Percentiles rank a stretch among this genome's conserved stretches.
phyloP scores from a whole-genome alignment of 2,113 vertebrate genomes.

The Cricetomys ansorgei region DNA sequence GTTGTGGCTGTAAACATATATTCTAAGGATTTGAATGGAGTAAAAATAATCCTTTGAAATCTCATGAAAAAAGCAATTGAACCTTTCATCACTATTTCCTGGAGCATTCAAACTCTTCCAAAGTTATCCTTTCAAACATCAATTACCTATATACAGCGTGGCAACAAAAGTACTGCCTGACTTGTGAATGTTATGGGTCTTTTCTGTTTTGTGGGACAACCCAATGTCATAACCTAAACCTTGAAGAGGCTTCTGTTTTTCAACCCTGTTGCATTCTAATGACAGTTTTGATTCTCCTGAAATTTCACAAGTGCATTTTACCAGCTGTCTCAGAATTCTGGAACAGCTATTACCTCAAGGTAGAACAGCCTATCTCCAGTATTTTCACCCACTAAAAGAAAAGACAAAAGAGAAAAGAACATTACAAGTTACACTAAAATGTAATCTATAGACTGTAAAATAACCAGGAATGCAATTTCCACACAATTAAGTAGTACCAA shows the following conservation, averaged over 20 bases:
- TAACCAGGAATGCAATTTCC: conserved; percentile 67
- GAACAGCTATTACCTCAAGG: conserved; percentile 55
- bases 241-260: conserved; percentile 17
- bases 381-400: conserved; percentile 32
- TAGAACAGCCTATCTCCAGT: conserved; percentile 45
- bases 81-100: conserved; percentile 23
- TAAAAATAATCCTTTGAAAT: background rate
- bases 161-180: background rate
- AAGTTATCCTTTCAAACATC: conserved; percentile 4
- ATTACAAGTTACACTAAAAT: conserved; percentile 66
- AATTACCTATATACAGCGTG: background rate
- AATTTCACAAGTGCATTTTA: conserved; percentile 57
- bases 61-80: background rate
- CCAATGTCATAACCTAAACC: background rate
- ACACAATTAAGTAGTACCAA: conserved; percentile 71
- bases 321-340: conserved; percentile 67
- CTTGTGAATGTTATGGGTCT: background rate
- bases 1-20: background rate
- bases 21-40: background rate
- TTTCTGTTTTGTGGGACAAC: conserved; percentile 25
- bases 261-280: background rate
- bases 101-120: conserved; percentile 20
- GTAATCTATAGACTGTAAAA: conserved; percentile 75
- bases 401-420: conserved; percentile 48
- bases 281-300: conserved; percentile 48